phyloP scores from a whole-genome alignment of 2,888 invertebrate species.

The Chorisops tibialis region DNA sequence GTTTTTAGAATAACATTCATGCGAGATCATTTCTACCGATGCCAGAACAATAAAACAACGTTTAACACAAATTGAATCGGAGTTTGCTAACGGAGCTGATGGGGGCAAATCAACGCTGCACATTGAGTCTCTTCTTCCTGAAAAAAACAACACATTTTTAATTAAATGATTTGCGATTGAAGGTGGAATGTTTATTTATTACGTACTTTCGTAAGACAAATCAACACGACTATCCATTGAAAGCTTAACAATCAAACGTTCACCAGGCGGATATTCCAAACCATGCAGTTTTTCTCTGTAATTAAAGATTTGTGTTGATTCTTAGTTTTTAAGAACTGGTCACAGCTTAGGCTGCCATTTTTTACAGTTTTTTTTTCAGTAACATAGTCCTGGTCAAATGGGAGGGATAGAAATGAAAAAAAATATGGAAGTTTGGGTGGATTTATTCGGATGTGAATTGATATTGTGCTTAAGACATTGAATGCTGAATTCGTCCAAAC shows the following conservation, averaged over 20 bases:
- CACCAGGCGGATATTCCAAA: slow-evolving; percentile 88
- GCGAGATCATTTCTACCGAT: slow-evolving; percentile 38
- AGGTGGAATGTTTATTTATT: neutral
- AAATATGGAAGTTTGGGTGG: no score
- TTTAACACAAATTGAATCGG: slow-evolving; percentile 65
- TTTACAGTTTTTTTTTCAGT: no score
- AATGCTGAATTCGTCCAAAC: no score
- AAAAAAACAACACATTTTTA: slow-evolving; percentile 27
- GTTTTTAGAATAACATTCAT: neutral
- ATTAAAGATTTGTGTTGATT: no score
- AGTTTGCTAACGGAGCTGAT: slow-evolving; percentile 60
- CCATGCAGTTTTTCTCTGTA: slow-evolving; percentile 83
- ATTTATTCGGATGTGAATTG: no score
- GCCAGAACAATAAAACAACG: slow-evolving; percentile 62
- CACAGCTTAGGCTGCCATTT: no score
- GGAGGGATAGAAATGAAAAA: no score
- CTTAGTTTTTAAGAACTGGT: no score
- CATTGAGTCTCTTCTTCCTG: slow-evolving; percentile 52
- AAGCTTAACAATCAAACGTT: slow-evolving; percentile 62
- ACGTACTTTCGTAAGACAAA: slow-evolving; percentile 46
- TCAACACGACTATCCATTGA: slow-evolving; percentile 42
- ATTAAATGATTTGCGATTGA: neutral
- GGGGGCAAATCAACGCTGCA: slow-evolving; percentile 72
- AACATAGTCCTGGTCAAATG: no score
- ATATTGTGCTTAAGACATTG: no score